phyloP scores from a whole-genome alignment of 2,113 vertebrate genomes.

The Peromyscus maniculatus region DNA sequence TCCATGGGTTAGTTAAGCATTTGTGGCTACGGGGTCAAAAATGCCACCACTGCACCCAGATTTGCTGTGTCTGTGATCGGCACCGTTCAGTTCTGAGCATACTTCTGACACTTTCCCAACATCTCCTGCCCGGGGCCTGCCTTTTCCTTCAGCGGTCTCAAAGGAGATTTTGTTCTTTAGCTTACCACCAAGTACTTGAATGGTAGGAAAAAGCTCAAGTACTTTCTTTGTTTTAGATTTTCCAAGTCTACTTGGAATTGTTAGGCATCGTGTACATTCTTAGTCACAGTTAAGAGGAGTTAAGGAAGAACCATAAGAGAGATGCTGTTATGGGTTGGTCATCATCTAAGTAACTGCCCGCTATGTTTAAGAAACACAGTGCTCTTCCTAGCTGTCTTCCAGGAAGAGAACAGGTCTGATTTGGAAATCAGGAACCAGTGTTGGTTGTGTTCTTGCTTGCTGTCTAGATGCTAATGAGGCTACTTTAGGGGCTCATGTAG shows the following conservation, averaged over 20 bases:
- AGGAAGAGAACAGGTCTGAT: slow-evolving; percentile 52
- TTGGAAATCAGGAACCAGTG: slow-evolving; percentile 60
- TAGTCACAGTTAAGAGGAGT: slow-evolving; percentile 49
- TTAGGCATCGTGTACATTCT: slow-evolving; percentile 47
- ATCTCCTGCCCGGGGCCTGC: background rate
- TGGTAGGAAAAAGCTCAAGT: slow-evolving; percentile 45
- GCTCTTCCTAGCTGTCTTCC: slow-evolving; percentile 56
- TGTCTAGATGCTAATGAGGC: slow-evolving; percentile 72
- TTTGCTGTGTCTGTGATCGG: slow-evolving; percentile 34
- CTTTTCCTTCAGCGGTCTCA: slow-evolving; percentile 45
- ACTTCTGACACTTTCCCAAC: background rate
- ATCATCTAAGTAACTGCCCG: slow-evolving; percentile 58
- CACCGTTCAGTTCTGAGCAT: slow-evolving; percentile 49
- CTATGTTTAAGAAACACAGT: slow-evolving; percentile 60
- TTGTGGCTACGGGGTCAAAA: slow-evolving; percentile 23
- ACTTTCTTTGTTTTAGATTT: slow-evolving; percentile 59
- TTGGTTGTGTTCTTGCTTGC: slow-evolving; percentile 48
- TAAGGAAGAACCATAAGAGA: slow-evolving; percentile 53
- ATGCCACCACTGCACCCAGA: background rate
- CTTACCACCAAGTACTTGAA: slow-evolving; percentile 53
- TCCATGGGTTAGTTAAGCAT: background rate
- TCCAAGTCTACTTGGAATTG: slow-evolving; percentile 28
- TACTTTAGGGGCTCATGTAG: slow-evolving; percentile 45
- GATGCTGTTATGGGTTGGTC: slow-evolving; percentile 52
- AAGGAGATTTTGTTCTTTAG: slow-evolving; percentile 53